Percentiles rank a stretch among this genome's conserved stretches.
These are phyloP conservation scores for Phylloscopus whistleri DNA, from an alignment of 2,113 vertebrate species.

Conservation along the genomic window DNA sequence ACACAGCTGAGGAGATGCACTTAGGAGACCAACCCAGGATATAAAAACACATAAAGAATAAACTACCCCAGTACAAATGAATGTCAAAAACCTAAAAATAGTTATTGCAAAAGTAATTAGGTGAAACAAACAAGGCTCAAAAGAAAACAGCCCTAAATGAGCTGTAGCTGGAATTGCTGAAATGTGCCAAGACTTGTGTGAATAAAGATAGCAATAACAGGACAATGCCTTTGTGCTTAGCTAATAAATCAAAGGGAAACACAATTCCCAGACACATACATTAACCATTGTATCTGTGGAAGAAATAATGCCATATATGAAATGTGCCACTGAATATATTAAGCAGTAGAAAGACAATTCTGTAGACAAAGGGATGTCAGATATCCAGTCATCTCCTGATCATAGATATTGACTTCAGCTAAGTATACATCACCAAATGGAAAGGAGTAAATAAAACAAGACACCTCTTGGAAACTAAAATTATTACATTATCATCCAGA, in stretches of 20 bases:
- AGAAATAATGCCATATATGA: neutral
- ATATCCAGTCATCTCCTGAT: neutral
- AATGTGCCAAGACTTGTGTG: neutral
- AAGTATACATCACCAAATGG: neutral
- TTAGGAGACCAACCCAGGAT: neutral
- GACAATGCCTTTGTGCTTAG: neutral
- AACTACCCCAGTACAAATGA: constrained; percentile 2
- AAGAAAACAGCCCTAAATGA: constrained; percentile 32
- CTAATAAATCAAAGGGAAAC: constrained; percentile 48
- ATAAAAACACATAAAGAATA: constrained; percentile 24
- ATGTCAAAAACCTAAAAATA: constrained; percentile 18
- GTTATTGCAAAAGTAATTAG: constrained; percentile 42
- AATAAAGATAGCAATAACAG: constrained; percentile 15
- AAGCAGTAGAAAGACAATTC: neutral
- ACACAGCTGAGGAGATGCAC: neutral
- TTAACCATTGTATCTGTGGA: neutral
- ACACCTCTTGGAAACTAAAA: neutral
- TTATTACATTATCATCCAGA: neutral
- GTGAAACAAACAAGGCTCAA: constrained; percentile 25
- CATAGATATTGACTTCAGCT: neutral
- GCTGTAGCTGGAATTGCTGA: constrained; percentile 27
- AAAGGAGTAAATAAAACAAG: neutral
- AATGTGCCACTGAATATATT: constrained; percentile 42
- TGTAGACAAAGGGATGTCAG: neutral
- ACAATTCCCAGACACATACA: neutral